A percentile compares a stretch with the other conserved stretches of the same genome.
Conservation (phyloP, 1,140 invertebrate genomes). For the Brachionus plicatilis region DNA sequence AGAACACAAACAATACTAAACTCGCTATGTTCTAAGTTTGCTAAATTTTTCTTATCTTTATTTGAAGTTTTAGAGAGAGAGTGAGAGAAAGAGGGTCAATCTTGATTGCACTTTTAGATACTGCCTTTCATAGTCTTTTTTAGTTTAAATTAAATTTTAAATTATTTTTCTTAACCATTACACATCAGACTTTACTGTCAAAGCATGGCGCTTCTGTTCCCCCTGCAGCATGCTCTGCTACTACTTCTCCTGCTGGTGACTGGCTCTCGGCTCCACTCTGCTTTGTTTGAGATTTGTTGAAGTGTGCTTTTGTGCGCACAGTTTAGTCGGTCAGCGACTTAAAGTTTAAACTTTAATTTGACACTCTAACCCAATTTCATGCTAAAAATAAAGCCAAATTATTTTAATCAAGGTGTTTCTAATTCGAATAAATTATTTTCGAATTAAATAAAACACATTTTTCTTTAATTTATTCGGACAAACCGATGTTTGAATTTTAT, state of each 20-base stretch:
- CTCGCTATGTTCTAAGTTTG: neutral
- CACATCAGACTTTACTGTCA: too few species aligned
- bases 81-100: neutral
- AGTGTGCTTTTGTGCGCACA: neutral
- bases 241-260: neutral
- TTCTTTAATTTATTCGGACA: neutral
- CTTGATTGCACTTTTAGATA: neutral
- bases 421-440: neutral
- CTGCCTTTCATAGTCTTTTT: too few species aligned
- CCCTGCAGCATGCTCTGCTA: too few species aligned
- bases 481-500: neutral
- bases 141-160: too few species aligned
- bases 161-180: too few species aligned
- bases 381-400: neutral
- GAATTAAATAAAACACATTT: neutral
- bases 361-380: neutral
- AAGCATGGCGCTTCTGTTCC: too few species aligned
- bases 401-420: conserved; percentile 25
- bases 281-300: neutral
- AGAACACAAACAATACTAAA: neutral
- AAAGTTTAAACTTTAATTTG: neutral
- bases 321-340: neutral
- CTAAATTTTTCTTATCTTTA: neutral
- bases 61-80: neutral
- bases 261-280: neutral